phyloP scores from a whole-genome alignment of 2,888 invertebrate species.

The Heliconius erato region DNA sequence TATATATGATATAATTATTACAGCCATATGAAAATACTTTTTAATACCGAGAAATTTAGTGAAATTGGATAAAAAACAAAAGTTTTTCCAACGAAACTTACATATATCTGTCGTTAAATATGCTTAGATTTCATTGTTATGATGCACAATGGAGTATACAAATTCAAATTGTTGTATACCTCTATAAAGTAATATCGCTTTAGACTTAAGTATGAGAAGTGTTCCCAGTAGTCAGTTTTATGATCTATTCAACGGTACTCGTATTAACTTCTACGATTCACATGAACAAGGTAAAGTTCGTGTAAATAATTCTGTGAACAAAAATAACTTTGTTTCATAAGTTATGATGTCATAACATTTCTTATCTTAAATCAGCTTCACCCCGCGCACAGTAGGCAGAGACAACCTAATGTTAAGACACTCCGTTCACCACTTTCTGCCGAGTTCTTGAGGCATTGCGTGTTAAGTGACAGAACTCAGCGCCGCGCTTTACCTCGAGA shows the following conservation, averaged over 20 bases:
- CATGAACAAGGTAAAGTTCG: background rate
- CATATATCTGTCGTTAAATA: background rate
- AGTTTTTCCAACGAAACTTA: background rate
- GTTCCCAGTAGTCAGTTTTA: slow-evolving; percentile 11
- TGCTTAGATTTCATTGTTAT: background rate
- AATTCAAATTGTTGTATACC: background rate
- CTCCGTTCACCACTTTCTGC: too few relatives aligned
- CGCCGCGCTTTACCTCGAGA: too few relatives aligned
- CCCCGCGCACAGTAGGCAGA: too few relatives aligned
- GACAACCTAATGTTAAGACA: too few relatives aligned
- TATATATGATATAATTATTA: too few relatives aligned
- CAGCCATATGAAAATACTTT: too few relatives aligned
- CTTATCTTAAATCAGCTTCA: background rate
- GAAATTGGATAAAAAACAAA: background rate
- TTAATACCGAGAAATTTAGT: background rate
- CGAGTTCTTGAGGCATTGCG: too few relatives aligned
- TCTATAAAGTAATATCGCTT: slow-evolving; percentile 8
- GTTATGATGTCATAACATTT: background rate
- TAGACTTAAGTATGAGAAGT: background rate
- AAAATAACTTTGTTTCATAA: background rate
- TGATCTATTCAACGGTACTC: slow-evolving; percentile 1
- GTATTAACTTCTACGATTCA: background rate
- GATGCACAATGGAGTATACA: background rate
- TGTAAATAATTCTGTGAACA: background rate
- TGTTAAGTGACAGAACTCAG: too few relatives aligned